phyloP scores from a whole-genome alignment of 2,113 vertebrate genomes.

The Melanocharis versteri region DNA sequence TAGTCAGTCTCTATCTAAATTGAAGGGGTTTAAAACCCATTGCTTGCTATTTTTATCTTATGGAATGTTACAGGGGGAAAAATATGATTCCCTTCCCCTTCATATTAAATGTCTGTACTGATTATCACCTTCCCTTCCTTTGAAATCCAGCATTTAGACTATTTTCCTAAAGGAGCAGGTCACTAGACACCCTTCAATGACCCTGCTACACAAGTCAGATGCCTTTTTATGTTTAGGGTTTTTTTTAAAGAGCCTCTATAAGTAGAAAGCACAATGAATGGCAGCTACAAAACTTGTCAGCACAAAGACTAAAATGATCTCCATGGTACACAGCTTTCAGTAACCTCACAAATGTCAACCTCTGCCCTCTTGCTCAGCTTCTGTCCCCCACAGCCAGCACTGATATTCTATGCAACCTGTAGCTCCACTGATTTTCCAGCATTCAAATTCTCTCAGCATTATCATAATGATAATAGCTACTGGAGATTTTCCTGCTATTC shows the following conservation, averaged over 20 bases:
- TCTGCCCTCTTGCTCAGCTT: neutral
- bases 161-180: neutral
- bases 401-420: neutral
- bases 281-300: neutral
- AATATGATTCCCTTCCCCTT: neutral
- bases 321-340: neutral
- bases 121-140: neutral
- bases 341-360: neutral
- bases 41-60: neutral
- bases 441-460: neutral
- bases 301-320: neutral
- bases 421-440: neutral
- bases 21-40: neutral
- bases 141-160: neutral
- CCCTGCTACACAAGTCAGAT: neutral
- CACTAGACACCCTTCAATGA: neutral
- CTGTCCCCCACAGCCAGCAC: neutral
- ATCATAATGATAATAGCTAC: neutral
- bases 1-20: neutral
- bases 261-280: neutral
- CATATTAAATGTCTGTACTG: neutral
- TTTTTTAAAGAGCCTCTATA: neutral
- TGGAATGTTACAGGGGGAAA: rapidly evolving
- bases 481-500: neutral
- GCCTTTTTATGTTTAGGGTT: neutral